Percentiles rank a stretch among this genome's conserved stretches.
These are phyloP conservation scores for Halisarca cf. caerulea DNA, from an alignment of 37 sponge, comb jelly and placozoan species.

Conservation along the genomic window DNA sequence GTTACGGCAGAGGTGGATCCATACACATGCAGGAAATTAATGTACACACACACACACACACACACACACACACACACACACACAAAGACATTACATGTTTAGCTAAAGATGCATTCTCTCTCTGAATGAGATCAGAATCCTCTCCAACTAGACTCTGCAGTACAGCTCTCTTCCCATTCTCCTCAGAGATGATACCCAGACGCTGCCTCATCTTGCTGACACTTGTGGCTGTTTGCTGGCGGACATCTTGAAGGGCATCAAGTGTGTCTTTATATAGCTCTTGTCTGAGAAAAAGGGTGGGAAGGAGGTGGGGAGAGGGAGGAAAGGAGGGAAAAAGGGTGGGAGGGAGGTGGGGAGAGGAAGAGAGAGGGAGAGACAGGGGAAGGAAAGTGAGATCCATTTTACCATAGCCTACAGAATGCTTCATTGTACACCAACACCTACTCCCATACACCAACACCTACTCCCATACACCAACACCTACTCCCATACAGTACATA, in stretches of 20 bases:
- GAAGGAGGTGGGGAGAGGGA: too few species aligned
- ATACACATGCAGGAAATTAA: too few species aligned
- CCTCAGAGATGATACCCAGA: slow-evolving; percentile 9
- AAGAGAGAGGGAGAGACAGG: too few species aligned
- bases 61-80: background rate
- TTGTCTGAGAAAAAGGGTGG: background rate
- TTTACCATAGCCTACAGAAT: too few species aligned
- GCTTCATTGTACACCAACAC: too few species aligned
- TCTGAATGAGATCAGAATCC: slow-evolving; percentile 39
- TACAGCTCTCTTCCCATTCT: background rate
- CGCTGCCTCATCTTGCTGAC: slow-evolving; percentile 47
- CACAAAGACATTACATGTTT: slow-evolving; percentile 32
- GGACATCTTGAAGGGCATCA: slow-evolving; percentile 38
- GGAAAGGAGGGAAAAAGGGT: too few species aligned
- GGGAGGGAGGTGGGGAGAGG: too few species aligned
- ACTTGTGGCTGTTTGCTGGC: slow-evolving; percentile 38
- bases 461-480: too few species aligned
- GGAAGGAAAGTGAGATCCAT: too few species aligned
- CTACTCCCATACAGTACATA: too few species aligned
- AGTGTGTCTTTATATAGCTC: slow-evolving; percentile 45
- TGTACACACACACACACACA: background rate
- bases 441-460: too few species aligned
- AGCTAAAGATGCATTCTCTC: slow-evolving; percentile 57
- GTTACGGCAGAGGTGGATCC: too few species aligned
- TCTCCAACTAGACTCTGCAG: slow-evolving; percentile 28